Percentiles rank a stretch among this genome's conserved stretches.
Conservation (phyloP, 2,888 invertebrate species). For the Drosophila setosimentum region DNA sequence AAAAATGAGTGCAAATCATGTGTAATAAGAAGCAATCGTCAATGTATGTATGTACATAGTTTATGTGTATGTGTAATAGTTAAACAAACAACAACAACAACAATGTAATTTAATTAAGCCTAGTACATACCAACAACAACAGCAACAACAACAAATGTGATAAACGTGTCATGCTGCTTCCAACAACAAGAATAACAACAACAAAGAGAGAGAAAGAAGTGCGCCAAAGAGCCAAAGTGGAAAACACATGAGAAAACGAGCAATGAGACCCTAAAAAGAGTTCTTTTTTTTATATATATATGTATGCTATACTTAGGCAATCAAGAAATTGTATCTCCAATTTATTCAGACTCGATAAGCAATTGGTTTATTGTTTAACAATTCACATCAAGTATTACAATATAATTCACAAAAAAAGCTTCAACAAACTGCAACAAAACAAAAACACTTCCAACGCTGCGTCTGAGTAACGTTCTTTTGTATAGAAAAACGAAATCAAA, state of each 20-base stretch:
- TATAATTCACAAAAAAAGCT: conserved; percentile 28
- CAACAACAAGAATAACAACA: conserved; percentile 53
- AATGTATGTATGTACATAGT: conserved; percentile 45
- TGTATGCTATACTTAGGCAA: conserved; percentile 16
- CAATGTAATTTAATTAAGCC: conserved; percentile 71
- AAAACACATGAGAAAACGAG: conserved; percentile 28
- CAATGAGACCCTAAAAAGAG: conserved; percentile 5
- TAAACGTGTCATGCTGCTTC: conserved; percentile 80
- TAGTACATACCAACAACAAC: conserved; percentile 75
- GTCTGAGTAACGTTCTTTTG: conserved; percentile 64
- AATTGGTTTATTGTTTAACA: conserved; percentile 45
- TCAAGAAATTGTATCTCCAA: conserved; percentile 13
- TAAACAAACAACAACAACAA: conserved; percentile 36
- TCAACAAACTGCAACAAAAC: conserved; percentile 33
- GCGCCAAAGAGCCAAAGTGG: conserved; percentile 50
- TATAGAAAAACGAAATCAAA: conserved; percentile 41
- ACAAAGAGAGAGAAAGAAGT: conserved; percentile 35
- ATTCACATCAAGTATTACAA: conserved; percentile 47
- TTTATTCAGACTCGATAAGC: conserved; percentile 3
- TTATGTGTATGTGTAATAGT: conserved; percentile 30
- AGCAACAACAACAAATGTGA: conserved; percentile 73
- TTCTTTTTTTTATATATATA: conserved; percentile 1
- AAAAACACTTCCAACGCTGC: conserved; percentile 59
- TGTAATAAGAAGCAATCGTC: conserved; percentile 70
- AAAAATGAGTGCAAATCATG: conserved; percentile 58